A percentile compares a stretch with the other conserved stretches of the same genome.
Conservation (phyloP, 2,113 vertebrate genomes). For the Pseudolaguvia tuberculata region DNA sequence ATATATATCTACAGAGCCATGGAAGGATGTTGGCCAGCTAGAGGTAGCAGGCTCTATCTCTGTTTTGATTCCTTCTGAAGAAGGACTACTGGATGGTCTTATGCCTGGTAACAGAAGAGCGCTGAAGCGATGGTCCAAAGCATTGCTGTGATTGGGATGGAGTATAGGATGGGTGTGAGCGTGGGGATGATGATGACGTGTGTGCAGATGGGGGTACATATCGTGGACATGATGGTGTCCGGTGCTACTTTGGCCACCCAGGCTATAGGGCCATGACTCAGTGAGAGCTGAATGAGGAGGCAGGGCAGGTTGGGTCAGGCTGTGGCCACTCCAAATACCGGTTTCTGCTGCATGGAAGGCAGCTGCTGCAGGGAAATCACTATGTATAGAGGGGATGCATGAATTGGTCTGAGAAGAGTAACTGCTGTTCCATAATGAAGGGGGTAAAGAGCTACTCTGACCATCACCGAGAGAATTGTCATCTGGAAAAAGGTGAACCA, state of each 20-base stretch:
- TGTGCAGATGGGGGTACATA: constrained; percentile 79
- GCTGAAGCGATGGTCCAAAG: constrained; percentile 82
- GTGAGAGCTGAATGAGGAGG: constrained; percentile 69
- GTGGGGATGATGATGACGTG: constrained; percentile 70
- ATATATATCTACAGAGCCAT: constrained; percentile 87
- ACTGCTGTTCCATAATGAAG: constrained; percentile 82
- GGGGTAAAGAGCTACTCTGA: constrained; percentile 77
- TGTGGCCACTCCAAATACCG: constrained; percentile 80
- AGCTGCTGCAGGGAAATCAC: constrained; percentile 79
- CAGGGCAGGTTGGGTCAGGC: constrained; percentile 78
- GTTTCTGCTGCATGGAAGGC: constrained; percentile 78
- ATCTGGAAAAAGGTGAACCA: constrained; percentile 57
- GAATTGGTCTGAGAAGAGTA: constrained; percentile 79
- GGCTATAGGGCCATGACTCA: constrained; percentile 88
- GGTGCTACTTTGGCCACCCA: constrained; percentile 80
- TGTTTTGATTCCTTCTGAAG: constrained; percentile 77
- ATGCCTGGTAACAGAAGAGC: constrained; percentile 82
- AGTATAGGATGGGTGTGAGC: constrained; percentile 71
- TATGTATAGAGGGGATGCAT: constrained; percentile 78
- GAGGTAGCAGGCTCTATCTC: constrained; percentile 76
- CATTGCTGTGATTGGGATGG: constrained; percentile 70
- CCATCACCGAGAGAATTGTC: constrained; percentile 63
- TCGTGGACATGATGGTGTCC: constrained; percentile 87
- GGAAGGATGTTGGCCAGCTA: constrained; percentile 82
- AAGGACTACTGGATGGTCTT: constrained; percentile 73